Base-by-base conservation (phyloP, 2,113 vertebrate genomes). In the Microcebus tavaratra region DNA sequence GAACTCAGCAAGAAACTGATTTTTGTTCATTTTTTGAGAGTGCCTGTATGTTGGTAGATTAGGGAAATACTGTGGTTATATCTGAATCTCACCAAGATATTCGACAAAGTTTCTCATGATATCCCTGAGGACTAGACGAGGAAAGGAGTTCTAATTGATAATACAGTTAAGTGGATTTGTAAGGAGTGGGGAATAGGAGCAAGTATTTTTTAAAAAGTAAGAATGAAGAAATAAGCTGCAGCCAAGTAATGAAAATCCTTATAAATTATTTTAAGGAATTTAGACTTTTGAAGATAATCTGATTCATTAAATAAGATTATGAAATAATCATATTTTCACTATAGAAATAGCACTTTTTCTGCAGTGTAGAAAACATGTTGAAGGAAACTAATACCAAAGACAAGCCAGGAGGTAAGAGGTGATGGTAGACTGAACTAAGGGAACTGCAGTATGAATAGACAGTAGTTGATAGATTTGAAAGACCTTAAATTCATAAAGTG, bases 171-270 rank as follows among this genome's bases (percentile, higher is more conserved):
- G 39, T 82, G 23, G 31, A 45, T 88, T 93, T 94, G 13, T 95
- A 88, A 88, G 84, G 27, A 85, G n/a, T 84, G 3, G n/a, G 53
- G 31, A 67, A 53, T 48, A 12, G 27, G 27, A 92, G 31, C 67
- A 87, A 42, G 18, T 87, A 50, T 12, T 36, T 21, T 79, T 55
- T 31, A 55, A 11, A 55, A 70, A n/a, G 4, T 17, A 31, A 82
- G n/a, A 95, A 55, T 81, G 25, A 34, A 72, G 5, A 93, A 96
- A 55, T 73, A 88, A 85, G 53, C 29, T 78, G 78, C 18, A 93
- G 6, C 73, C n/a, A 85, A 81, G 79, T 90, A 29, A 55, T 83
- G 63, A 91, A 96, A 67, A 91, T 45, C 27, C n/a, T 57, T 68
- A 11, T 34, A n/a, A 67, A 12, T 12, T 87, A 20, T 95, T 83